These are phyloP conservation scores for Sibirionetta formosa DNA, from an alignment of 2,797 vertebrate species.

Conservation along the genomic window DNA sequence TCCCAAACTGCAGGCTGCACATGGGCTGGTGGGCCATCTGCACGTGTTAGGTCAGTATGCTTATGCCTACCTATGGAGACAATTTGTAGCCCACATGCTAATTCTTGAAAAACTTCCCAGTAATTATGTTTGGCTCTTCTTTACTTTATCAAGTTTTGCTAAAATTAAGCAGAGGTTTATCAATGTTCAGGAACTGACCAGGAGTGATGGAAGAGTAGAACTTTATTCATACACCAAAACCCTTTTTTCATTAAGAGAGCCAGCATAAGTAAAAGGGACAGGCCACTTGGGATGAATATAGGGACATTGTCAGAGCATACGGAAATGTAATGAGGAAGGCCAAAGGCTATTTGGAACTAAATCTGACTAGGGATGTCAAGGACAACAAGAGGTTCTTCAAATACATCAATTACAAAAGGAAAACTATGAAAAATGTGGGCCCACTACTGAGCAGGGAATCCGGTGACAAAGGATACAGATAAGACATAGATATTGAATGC, in stretches of 20 bases:
- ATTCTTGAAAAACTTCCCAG: background rate
- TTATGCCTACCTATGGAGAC: background rate
- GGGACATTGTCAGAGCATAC: too few relatives aligned
- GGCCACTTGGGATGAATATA: too few relatives aligned
- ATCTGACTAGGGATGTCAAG: too few relatives aligned
- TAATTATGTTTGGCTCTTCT: background rate
- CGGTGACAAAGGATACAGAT: too few relatives aligned
- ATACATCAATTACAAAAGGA: too few relatives aligned
- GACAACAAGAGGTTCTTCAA: too few relatives aligned
- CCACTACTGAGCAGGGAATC: too few relatives aligned
- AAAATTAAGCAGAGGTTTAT: background rate
- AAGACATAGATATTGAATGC: too few relatives aligned
- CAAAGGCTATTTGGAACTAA: too few relatives aligned
- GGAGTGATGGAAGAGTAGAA: background rate
- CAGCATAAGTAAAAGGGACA: background rate
- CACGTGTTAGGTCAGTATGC: background rate
- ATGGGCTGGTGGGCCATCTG: background rate
- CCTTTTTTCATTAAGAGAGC: background rate
- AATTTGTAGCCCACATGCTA: accelerated
- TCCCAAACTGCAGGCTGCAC: background rate
- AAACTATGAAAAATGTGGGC: too few relatives aligned
- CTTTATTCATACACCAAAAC: background rate
- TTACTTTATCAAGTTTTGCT: background rate
- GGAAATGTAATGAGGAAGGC: too few relatives aligned
- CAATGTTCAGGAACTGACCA: background rate